Evolutionary conservation across 2,888 invertebrate species (phyloP).

Genomic region (Caenorhabditis macrosperma): DNA sequence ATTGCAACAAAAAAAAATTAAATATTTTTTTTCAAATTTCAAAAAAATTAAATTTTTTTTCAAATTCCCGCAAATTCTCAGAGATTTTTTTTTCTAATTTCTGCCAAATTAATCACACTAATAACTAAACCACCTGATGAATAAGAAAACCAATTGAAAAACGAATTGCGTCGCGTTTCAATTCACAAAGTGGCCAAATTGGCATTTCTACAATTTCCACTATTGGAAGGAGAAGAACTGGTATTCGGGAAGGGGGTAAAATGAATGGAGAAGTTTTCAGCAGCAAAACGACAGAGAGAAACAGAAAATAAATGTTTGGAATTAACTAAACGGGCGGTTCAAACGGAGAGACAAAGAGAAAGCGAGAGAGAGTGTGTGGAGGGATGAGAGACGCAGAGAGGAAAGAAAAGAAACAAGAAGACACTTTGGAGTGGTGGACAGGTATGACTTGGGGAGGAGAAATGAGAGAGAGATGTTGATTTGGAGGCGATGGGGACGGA

Average conservation of each 20-base stretch:
- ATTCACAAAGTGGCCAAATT: not conserved
- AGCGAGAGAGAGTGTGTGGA: not conserved
- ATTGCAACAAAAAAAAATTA: not conserved
- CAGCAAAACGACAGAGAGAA: too few species aligned
- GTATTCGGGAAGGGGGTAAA: too few species aligned
- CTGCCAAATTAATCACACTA: too few species aligned
- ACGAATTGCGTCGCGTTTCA: not conserved
- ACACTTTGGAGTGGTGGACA: not conserved
- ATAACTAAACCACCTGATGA: too few species aligned
- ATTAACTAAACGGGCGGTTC: not conserved
- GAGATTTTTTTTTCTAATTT: not conserved
- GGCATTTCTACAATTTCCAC: not conserved
- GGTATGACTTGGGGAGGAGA: not conserved
- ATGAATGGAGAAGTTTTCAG: too few species aligned
- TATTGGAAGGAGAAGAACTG: not conserved
- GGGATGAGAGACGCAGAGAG: not conserved
- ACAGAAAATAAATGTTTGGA: not conserved
- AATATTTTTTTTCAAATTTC: not conserved
- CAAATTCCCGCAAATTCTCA: not conserved
- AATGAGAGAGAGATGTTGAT: constrained; percentile 5
- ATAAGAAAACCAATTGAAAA: not conserved
- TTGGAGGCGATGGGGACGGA: not conserved
- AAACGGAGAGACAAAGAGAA: not conserved
- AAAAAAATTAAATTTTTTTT: not conserved
- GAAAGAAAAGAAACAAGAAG: not conserved